These are phyloP conservation scores for Podabrus alpinus DNA, from an alignment of 2,888 invertebrate genomes.

Conservation along the genomic window DNA sequence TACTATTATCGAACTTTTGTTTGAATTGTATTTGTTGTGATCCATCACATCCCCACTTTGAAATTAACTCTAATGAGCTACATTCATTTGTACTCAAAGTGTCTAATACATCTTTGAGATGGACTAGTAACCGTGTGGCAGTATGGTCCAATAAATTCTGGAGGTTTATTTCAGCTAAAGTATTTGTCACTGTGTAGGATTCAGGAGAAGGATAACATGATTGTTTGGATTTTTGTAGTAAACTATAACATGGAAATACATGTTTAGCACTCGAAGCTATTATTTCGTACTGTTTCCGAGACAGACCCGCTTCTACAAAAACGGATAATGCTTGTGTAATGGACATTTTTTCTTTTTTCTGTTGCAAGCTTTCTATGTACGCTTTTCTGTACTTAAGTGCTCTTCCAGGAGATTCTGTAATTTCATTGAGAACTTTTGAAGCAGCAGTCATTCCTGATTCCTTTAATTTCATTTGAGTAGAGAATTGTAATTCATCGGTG, in stretches of 20 bases:
- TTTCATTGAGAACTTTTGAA: too few species aligned
- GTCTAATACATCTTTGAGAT: slow-evolving; percentile 22
- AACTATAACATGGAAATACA: slow-evolving; percentile 5
- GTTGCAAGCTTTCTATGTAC: too few species aligned
- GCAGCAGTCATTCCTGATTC: too few species aligned
- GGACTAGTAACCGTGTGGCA: slow-evolving; percentile 18
- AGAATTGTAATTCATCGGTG: too few species aligned
- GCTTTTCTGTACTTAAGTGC: too few species aligned
- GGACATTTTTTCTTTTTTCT: too few species aligned
- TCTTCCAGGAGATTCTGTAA: too few species aligned
- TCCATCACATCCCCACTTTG: slow-evolving; percentile 39
- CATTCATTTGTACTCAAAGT: slow-evolving; percentile 21
- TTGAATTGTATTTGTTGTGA: slow-evolving; percentile 37
- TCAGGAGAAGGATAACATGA: slow-evolving; percentile 10
- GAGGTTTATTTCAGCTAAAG: slow-evolving; percentile 6
- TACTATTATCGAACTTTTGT: slow-evolving; percentile 36
- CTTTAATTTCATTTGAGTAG: too few species aligned
- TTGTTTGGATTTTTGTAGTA: slow-evolving; percentile 6
- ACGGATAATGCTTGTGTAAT: too few species aligned
- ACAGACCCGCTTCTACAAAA: too few species aligned
- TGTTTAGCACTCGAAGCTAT: too few species aligned
- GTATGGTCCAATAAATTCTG: slow-evolving; percentile 25
- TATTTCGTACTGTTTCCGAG: too few species aligned
- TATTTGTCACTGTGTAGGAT: slow-evolving; percentile 2
- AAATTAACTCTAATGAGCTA: slow-evolving; percentile 19